phyloP scores from a whole-genome alignment of 2,113 vertebrate genomes.

The Epinephelus cyanopodus region DNA sequence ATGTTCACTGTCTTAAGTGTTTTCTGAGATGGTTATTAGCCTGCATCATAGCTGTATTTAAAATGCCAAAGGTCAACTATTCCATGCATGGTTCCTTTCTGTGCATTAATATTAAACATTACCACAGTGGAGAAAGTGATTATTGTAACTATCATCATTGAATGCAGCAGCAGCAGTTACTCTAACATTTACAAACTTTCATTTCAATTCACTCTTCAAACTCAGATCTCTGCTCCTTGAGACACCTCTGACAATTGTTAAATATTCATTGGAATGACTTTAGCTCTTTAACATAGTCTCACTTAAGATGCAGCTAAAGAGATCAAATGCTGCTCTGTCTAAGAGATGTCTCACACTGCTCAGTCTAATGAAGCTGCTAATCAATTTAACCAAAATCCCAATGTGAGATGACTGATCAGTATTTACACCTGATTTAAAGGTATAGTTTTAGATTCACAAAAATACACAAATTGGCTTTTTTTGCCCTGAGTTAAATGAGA shows the following conservation, averaged over 20 bases:
- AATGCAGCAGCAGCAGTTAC: neutral
- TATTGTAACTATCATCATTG: neutral
- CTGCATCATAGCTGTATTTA: neutral
- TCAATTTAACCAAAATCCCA: neutral
- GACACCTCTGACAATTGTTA: neutral
- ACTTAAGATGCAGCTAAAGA: neutral
- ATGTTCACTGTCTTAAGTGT: neutral
- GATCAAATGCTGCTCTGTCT: neutral
- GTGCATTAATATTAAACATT: neutral
- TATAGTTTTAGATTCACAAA: neutral
- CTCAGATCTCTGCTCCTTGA: constrained; percentile 12
- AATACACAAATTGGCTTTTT: too few relatives aligned
- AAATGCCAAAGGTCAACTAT: constrained; percentile 16
- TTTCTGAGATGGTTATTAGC: neutral
- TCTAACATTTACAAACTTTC: constrained; percentile 20
- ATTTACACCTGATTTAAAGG: neutral
- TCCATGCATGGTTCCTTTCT: neutral
- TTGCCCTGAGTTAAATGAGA: too few relatives aligned
- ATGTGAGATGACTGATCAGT: neutral
- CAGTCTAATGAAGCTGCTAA: neutral
- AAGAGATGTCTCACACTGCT: neutral
- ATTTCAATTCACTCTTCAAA: constrained; percentile 19
- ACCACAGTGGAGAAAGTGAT: neutral
- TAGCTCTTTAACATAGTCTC: neutral
- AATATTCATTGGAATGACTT: constrained; percentile 18